Conservation (phyloP, 2,888 invertebrate species). For the Adelphocoris suturalis region DNA sequence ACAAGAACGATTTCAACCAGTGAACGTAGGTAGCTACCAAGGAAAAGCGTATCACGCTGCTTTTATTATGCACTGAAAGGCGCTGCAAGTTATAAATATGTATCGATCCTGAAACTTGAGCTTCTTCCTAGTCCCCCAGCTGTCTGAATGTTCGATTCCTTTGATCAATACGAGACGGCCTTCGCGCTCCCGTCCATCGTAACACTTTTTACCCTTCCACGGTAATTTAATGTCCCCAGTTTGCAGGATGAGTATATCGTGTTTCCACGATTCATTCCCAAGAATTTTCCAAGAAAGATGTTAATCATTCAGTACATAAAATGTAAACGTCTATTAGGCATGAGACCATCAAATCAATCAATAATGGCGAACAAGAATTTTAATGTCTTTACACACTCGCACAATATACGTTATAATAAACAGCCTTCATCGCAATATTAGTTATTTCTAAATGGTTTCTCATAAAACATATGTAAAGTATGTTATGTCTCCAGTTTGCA, state of each 20-base stretch:
- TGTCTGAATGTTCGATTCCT: constrained; percentile 56
- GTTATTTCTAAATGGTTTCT: too few relatives aligned
- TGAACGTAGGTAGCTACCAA: too few relatives aligned
- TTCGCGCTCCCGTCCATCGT: constrained; percentile 51
- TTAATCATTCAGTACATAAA: too few relatives aligned
- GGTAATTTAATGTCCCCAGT: constrained; percentile 8
- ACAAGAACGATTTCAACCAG: too few relatives aligned
- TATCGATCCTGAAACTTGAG: constrained; percentile 18
- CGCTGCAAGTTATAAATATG: constrained; percentile 18
- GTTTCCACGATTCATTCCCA: background rate
- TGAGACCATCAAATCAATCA: too few relatives aligned
- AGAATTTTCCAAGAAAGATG: background rate
- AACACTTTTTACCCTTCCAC: constrained; percentile 29
- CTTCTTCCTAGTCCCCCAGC: constrained; percentile 31
- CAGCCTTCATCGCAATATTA: too few relatives aligned
- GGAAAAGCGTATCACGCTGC: background rate
- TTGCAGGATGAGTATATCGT: background rate
- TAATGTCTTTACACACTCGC: too few relatives aligned
- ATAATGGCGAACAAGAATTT: too few relatives aligned
- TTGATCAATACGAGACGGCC: constrained; percentile 62
- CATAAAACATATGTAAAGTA: too few relatives aligned
- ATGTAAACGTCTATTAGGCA: too few relatives aligned
- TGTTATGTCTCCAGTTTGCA: background rate
- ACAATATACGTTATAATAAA: too few relatives aligned
- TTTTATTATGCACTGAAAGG: background rate